Base-by-base conservation (phyloP, 2,888 invertebrate genomes). In the Andrena haemorrhoa region DNA sequence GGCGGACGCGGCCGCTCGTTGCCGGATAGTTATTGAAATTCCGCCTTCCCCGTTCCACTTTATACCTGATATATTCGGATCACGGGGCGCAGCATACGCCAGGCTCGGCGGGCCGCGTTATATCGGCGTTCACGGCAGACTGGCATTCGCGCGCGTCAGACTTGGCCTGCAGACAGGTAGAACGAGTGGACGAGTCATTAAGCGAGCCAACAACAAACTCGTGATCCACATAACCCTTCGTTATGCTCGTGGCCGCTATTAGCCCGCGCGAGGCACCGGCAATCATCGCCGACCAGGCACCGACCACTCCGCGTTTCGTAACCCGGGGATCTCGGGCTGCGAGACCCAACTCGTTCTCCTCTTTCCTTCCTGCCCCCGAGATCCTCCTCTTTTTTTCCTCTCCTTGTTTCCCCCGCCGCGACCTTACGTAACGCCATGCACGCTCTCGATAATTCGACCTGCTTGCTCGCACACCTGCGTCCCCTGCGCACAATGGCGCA, bases 121-220 rank as follows among this genome's bases (percentile, higher is more conserved):
- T 78, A 72, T 75, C 65, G 72, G 68, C 35, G 69, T 72, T 71
- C 73, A 56, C 61, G 84, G 68, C 47, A 58, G 72, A 76, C 76
- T 63, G 71, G 66, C 58, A 75, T 41, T 33, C 69, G 61, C 69
- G 41, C 58, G 69, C 20, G 20, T 64, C 60, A 56, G 35, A 73
- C 51, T 72, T 29, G 16, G 60, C 58, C 47, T 49, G 75, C 72
- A 53, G 80, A 86, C 85, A 85, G 86, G 82, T 80, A 83, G 88
- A 88, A 81, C 84, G 82, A 77, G 75, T 71, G 68, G 76, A 82
- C 76, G 84, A 79, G 81, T 89, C 87, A 84, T 88, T 89, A 88
- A 87, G 81, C 82, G 76, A 89, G 82, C 86, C 89, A 88, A 88
- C 86, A 84, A 88, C 89, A 87, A 86, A 88, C 87, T 82, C 79